These are phyloP conservation scores for Apogon hyalosoma DNA, from an alignment of 2,797 vertebrate genomes.

Conservation along the genomic window DNA sequence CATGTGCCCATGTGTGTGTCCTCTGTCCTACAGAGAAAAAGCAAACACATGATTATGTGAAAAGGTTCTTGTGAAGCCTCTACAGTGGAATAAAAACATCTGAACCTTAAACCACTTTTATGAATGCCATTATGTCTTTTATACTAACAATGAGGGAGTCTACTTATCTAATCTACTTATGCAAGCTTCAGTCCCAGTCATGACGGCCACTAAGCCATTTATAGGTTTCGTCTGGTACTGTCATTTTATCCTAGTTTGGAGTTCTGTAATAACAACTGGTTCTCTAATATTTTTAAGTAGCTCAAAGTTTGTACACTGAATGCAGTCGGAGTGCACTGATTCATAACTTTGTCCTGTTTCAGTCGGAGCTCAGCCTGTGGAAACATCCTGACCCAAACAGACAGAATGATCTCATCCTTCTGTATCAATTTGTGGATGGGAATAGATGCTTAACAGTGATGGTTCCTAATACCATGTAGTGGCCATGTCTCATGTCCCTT, in stretches of 20 bases:
- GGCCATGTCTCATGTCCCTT: slow-evolving; percentile 42
- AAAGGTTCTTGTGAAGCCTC: slow-evolving; percentile 53
- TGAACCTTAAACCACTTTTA: slow-evolving; percentile 36
- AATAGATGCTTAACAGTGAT: slow-evolving; percentile 45
- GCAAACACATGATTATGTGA: slow-evolving; percentile 51
- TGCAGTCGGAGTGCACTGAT: slow-evolving; percentile 9
- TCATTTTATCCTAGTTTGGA: slow-evolving; percentile 9
- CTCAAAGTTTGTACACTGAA: slow-evolving; percentile 10
- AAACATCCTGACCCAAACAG: slow-evolving; percentile 40
- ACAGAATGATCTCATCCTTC: slow-evolving; percentile 18
- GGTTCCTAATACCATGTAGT: slow-evolving; percentile 42
- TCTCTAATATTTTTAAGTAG: slow-evolving; percentile 27
- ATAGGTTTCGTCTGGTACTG: background rate
- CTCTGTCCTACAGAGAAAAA: slow-evolving; percentile 52
- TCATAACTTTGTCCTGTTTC: slow-evolving; percentile 5
- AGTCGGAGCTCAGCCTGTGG: slow-evolving; percentile 12
- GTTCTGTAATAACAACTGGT: slow-evolving; percentile 5
- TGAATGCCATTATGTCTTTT: slow-evolving; percentile 43
- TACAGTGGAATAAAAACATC: slow-evolving; percentile 24
- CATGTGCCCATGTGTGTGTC: slow-evolving; percentile 27
- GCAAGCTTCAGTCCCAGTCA: slow-evolving; percentile 20
- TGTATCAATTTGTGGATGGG: slow-evolving; percentile 31
- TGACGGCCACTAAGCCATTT: slow-evolving; percentile 14
- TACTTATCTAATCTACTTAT: slow-evolving; percentile 25
- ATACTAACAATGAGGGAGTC: slow-evolving; percentile 33